Evolutionary conservation across 2,797 vertebrate species (phyloP).

Genomic region (Lophotriccus pileatus): DNA sequence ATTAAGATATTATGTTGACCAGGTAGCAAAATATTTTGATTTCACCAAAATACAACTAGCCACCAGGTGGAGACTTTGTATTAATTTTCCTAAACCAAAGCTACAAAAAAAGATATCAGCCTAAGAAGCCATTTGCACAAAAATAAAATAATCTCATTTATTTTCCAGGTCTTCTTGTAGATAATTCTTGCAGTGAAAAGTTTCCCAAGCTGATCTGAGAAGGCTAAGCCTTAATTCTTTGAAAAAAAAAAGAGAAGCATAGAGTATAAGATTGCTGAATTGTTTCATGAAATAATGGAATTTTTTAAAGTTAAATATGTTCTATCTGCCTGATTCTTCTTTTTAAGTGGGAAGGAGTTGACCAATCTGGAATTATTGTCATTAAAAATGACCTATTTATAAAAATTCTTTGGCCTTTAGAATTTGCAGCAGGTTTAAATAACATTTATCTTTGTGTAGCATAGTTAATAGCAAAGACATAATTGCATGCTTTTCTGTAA

Average conservation of each 20-base stretch:
- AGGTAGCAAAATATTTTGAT: not conserved
- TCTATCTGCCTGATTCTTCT: not conserved
- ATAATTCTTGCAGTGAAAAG: constrained; percentile 29
- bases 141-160: constrained; percentile 48
- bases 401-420: constrained; percentile 13
- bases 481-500: constrained; percentile 26
- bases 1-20: not conserved
- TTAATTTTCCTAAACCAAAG: constrained; percentile 14
- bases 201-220: constrained; percentile 1
- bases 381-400: constrained; percentile 46
- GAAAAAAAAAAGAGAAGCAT: not conserved
- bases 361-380: constrained; percentile 2
- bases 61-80: constrained; percentile 70
- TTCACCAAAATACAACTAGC: not conserved
- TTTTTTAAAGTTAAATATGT: not conserved
- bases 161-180: constrained; percentile 25
- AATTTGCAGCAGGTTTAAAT: constrained; percentile 26
- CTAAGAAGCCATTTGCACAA: constrained; percentile 27
- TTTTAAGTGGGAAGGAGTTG: constrained; percentile 16
- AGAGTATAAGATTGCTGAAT: not conserved
- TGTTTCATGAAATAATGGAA: constrained; percentile 22
- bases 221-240: constrained; percentile 4
- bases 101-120: not conserved
- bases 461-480: constrained; percentile 25
- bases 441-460: constrained; percentile 26